These are phyloP conservation scores for Drosophila nigrodunni DNA, from an alignment of 1,140 invertebrate species.

Conservation along the genomic window DNA sequence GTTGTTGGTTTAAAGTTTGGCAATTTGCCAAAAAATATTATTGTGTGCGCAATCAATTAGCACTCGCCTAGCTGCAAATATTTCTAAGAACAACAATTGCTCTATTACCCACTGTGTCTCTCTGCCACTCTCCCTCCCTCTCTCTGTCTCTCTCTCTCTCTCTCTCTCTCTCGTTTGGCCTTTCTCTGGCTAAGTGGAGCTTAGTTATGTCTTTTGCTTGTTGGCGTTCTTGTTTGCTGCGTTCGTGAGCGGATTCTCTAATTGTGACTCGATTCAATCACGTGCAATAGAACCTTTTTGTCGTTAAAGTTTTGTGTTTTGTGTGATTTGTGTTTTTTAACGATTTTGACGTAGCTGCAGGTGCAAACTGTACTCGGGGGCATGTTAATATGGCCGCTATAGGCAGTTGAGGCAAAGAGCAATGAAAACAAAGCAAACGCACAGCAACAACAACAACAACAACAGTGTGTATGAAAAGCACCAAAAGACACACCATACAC, in stretches of 20 bases:
- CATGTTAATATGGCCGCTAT: slow-evolving; percentile 80
- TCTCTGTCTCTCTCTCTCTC: slow-evolving; percentile 2
- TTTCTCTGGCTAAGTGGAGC: slow-evolving; percentile 5
- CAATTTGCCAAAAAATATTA: slow-evolving; percentile 62
- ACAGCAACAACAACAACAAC: slow-evolving; percentile 55
- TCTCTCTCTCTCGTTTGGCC: slow-evolving; percentile 1
- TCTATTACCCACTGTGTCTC: neutral
- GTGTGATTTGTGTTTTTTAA: slow-evolving; percentile 37
- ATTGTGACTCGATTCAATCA: slow-evolving; percentile 73
- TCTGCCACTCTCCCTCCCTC: slow-evolving; percentile 10
- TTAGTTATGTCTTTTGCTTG: slow-evolving; percentile 25
- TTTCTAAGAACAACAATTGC: slow-evolving; percentile 34
- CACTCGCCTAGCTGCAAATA: slow-evolving; percentile 52
- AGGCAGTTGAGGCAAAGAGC: slow-evolving; percentile 54
- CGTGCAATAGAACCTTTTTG: slow-evolving; percentile 78
- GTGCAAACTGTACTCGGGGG: slow-evolving; percentile 77
- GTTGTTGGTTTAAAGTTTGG: slow-evolving; percentile 8
- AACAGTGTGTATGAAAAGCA: slow-evolving; percentile 65
- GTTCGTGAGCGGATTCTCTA: slow-evolving; percentile 75
- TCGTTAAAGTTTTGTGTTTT: slow-evolving; percentile 60
- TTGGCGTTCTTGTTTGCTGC: slow-evolving; percentile 60
- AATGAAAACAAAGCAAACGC: slow-evolving; percentile 76
- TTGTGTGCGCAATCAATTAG: slow-evolving; percentile 69
- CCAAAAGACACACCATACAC: slow-evolving; percentile 55
- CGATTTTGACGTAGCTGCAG: slow-evolving; percentile 67